These are phyloP conservation scores for Xestia ashworthii DNA, from an alignment of 2,888 invertebrate genomes.

Conservation along the genomic window DNA sequence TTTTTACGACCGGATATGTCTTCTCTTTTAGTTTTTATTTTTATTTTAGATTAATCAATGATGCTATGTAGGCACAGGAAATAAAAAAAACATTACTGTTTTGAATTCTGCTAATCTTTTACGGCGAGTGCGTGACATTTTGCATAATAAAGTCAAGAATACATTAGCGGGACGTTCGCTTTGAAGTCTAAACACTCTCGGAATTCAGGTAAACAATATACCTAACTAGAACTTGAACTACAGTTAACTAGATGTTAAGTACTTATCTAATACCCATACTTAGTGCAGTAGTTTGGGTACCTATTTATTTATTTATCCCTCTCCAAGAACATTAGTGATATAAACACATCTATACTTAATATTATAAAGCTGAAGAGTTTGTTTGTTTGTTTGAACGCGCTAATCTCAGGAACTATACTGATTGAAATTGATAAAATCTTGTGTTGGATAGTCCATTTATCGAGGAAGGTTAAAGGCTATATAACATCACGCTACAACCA, in stretches of 20 bases:
- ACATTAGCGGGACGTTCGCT: constrained; percentile 11
- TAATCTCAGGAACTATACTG: too few relatives aligned
- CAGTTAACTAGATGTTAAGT: not conserved
- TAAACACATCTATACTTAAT: too few relatives aligned
- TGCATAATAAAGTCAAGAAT: constrained; percentile 6
- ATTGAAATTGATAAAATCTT: too few relatives aligned
- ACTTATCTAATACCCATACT: not conserved
- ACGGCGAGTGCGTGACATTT: constrained; percentile 29
- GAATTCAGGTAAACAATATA: not conserved
- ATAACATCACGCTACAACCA: too few relatives aligned
- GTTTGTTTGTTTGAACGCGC: too few relatives aligned
- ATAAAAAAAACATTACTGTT: not conserved
- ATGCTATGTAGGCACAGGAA: not conserved
- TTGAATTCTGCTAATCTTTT: constrained; percentile 23
- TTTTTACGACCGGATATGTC: not conserved
- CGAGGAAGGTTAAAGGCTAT: too few relatives aligned
- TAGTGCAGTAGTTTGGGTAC: not conserved
- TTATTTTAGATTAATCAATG: not conserved
- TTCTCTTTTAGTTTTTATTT: not conserved
- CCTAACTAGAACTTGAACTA: not conserved
- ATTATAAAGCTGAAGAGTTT: too few relatives aligned
- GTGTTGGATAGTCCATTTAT: too few relatives aligned
- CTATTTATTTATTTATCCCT: too few relatives aligned
- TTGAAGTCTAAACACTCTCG: not conserved
- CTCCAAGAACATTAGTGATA: too few relatives aligned